Evolutionary conservation across 1,140 invertebrate genomes (phyloP), one percentile per base, ranked within the genome.

Genomic region (Phthorimaea operculella): DNA sequence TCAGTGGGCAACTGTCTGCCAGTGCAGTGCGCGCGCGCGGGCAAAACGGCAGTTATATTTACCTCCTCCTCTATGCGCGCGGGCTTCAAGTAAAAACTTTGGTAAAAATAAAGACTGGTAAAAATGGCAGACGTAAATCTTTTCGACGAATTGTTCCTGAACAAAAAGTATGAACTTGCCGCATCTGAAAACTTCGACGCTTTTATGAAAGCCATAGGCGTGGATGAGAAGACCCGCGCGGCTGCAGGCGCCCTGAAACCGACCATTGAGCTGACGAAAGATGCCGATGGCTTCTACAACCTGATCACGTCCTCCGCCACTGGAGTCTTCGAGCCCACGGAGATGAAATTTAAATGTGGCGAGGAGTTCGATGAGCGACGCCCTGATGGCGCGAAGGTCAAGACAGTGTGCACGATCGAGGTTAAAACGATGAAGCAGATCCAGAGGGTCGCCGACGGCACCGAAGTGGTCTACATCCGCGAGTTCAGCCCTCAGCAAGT

Each of bases 281-380:
- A 90, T 51, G 88, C 90, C 4, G 91, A 90, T 6, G 21, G 21
- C 62, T 67, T 80, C 4, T 95, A 90, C 85, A 89, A 87, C 1
- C 75, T 96, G 44, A 91, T 92, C 59, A 94, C 94, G 1, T 87
- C 88, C 4, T 94, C 94, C 53, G 92, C 21, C 2, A 28, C 21
- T 6, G 21, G 2, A 2, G 21, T 93, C 34, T 94, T 96, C 82
- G 96, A 95, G 80, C 94, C 88, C 68, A 89, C 90, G 0, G 89
- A 92, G 64, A 89, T 93, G 57, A 90, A 88, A 64, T 96, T 96
- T 86, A 93, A 90, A 83, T 87, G 93, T 1, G 92, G 91, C 1
- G 90, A 93, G 62, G 92, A 94, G 73, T 94, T 96, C 68, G 91
- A 94, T 4, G 94, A 96, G 70, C 90, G 91, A 55, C 94, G 94